Conservation (phyloP, 1,140 invertebrate genomes). For the Drosophila insularis region DNA sequence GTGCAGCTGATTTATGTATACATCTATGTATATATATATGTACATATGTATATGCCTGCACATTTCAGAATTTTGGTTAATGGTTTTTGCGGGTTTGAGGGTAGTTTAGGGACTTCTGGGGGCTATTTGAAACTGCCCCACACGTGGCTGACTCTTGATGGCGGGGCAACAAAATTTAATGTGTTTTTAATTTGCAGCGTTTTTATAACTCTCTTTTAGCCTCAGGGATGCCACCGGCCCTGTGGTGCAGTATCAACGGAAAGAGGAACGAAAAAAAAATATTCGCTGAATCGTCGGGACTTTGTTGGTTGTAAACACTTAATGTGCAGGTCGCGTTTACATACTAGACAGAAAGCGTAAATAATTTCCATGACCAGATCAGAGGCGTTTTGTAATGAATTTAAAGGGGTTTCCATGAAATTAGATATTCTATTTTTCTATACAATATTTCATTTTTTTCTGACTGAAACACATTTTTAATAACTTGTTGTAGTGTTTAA, state of each 20-base stretch:
- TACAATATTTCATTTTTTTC: too few relatives aligned
- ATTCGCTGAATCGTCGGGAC: conserved; percentile 52
- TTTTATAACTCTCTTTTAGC: conserved; percentile 43
- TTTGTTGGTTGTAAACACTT: conserved; percentile 47
- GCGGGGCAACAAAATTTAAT: conserved; percentile 57
- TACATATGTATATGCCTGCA: not conserved
- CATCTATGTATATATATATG: not conserved
- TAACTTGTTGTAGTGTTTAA: too few relatives aligned
- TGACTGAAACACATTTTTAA: too few relatives aligned
- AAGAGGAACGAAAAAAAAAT: conserved; percentile 15
- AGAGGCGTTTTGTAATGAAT: not conserved
- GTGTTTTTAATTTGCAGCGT: conserved; percentile 68
- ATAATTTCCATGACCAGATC: not conserved
- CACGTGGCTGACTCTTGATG: conserved; percentile 52
- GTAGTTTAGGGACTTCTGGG: too few relatives aligned
- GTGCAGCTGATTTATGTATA: conserved; percentile 45
- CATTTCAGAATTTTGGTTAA: not conserved
- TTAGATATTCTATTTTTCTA: not conserved
- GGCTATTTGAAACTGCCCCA: conserved; percentile 46
- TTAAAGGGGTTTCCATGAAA: not conserved
- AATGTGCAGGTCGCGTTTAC: conserved; percentile 43
- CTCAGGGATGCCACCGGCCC: conserved; percentile 7
- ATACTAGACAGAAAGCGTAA: conserved; percentile 11
- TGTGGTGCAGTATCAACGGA: conserved; percentile 16
- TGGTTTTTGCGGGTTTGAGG: conserved; percentile 1